phyloP scores from a whole-genome alignment of 2,888 invertebrate genomes.

The Thereva unica region DNA sequence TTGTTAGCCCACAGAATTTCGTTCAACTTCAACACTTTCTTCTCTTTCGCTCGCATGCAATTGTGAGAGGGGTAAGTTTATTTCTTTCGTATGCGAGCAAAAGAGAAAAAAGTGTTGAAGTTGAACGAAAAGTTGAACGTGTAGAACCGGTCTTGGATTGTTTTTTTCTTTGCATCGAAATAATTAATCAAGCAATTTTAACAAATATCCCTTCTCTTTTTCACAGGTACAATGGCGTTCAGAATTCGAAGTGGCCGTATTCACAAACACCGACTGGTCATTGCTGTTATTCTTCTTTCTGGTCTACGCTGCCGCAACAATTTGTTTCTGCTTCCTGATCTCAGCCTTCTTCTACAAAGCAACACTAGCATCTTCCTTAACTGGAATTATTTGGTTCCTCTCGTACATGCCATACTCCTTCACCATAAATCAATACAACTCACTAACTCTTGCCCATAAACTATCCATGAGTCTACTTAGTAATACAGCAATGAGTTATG shows the following conservation, averaged over 20 bases:
- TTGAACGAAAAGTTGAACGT: too few relatives aligned
- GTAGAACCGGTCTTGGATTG: too few relatives aligned
- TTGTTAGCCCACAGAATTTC: too few relatives aligned
- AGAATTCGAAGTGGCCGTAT: constrained; percentile 61
- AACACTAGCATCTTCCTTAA: constrained; percentile 71
- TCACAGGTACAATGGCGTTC: constrained; percentile 58
- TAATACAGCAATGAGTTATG: constrained; percentile 71
- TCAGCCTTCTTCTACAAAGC: constrained; percentile 78
- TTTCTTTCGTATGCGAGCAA: too few relatives aligned
- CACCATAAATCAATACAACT: constrained; percentile 67
- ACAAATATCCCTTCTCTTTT: constrained; percentile 2
- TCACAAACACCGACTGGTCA: constrained; percentile 68
- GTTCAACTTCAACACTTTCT: too few relatives aligned
- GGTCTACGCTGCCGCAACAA: constrained; percentile 69
- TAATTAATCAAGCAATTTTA: too few relatives aligned
- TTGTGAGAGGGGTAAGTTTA: too few relatives aligned
- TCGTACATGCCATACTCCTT: constrained; percentile 73
- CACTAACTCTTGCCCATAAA: constrained; percentile 64
- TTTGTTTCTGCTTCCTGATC: constrained; percentile 74
- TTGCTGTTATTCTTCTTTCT: constrained; percentile 70
- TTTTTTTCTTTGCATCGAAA: too few relatives aligned
- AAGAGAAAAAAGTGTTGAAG: too few relatives aligned
- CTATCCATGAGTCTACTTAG: constrained; percentile 66
- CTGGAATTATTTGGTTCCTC: constrained; percentile 74
- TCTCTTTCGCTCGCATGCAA: too few relatives aligned